Evolutionary conservation across 2,797 vertebrate species (phyloP), one percentile per base, ranked within the genome.

Genomic region (Threskiornis aethiopicus): DNA sequence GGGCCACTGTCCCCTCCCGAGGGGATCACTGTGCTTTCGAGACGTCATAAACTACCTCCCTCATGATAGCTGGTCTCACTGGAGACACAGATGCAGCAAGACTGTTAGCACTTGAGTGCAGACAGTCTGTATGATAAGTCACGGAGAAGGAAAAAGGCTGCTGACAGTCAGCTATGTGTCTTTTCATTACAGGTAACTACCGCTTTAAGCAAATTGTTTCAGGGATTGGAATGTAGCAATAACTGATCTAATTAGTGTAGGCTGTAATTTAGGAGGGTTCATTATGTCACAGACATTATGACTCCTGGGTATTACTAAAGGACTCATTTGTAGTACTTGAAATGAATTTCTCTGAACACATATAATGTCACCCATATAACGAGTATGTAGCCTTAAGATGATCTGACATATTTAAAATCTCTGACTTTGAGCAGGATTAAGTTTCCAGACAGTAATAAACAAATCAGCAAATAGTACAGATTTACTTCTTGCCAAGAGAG

Each of bases 241-340:
- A 98, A 98, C 97, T 94, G 96, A 98, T 97, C 98, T 98, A 98
- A 98, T 98, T 98, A 98, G 97, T n/a, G 96, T 80, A 97, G 98
- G 97, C 95, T 98, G 98, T 98, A 98, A 98, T 98, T 98, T 98
- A 98, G 98, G 96, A 98, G 98, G 96, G 97, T 97, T 98, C 97
- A 96, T 98, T 98, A 95, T 98, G 98, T 98, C 98, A 98, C 96
- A 98, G 97, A 96, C 98, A 70, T 98, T 95, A 97, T 97, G 98
- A 98, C 98, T 98, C 98, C 97, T 96, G 97, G 93, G 96, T 98
- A 97, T 98, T 97, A 96, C 98, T 96, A 95, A 97, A 97, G 97
- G 97, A 97, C 98, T 98, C 96, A 97, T 98, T 98, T 97, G 97
- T 98, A 98, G 97, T 65, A 97, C 97, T 96, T 84, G 94, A 95